These are phyloP conservation scores for Galeopterus variegatus DNA, from an alignment of 2,113 vertebrate genomes.

Conservation along the genomic window DNA sequence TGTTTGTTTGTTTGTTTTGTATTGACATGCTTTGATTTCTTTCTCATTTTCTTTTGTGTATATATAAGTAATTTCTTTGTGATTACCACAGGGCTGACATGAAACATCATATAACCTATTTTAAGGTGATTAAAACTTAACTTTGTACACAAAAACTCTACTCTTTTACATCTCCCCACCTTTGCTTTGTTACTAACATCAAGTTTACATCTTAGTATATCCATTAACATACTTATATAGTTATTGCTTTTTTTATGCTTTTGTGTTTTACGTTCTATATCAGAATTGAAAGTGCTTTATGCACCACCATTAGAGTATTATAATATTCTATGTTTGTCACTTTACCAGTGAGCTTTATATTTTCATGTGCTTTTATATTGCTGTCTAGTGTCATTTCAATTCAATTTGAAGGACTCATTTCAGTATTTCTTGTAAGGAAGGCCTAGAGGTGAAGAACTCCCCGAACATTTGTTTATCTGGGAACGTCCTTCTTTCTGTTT, in stretches of 20 bases:
- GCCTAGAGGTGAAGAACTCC: background rate
- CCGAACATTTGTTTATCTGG: background rate
- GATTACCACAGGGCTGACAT: background rate
- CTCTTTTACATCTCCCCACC: background rate
- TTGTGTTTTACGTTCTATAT: slow-evolving; percentile 15
- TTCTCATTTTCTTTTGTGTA: background rate
- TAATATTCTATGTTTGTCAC: background rate
- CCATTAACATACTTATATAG: background rate
- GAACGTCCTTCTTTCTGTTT: background rate
- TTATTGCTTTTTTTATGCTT: background rate
- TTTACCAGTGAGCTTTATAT: slow-evolving; percentile 23
- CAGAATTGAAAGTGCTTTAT: background rate
- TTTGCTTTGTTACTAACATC: background rate
- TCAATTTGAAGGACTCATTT: background rate
- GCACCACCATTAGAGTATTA: background rate
- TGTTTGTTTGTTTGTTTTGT: background rate
- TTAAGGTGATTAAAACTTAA: background rate
- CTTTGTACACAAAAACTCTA: background rate
- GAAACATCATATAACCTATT: background rate
- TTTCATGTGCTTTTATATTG: slow-evolving; percentile 11
- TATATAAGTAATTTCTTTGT: background rate
- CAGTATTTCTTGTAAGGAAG: background rate
- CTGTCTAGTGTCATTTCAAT: background rate
- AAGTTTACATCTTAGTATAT: background rate
- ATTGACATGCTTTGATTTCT: background rate